Percentiles rank a stretch among this genome's conserved stretches.
These are phyloP conservation scores for Tinea semifulvella DNA, from an alignment of 2,888 invertebrate species.

Conservation along the genomic window DNA sequence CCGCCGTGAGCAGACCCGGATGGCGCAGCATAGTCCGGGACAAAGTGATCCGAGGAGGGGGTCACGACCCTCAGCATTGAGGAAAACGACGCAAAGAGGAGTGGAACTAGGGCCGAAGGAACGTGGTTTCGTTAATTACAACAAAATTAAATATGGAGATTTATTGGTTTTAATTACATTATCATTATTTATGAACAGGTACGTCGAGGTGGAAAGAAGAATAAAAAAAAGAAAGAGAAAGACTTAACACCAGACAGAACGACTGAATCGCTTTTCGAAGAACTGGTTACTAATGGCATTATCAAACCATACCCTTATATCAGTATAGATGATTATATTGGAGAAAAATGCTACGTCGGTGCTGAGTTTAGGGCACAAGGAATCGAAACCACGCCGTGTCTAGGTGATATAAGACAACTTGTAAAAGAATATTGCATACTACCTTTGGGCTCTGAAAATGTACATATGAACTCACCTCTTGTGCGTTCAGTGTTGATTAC, in stretches of 20 bases:
- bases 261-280: conserved; percentile 90
- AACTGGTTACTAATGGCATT: conserved; percentile 89
- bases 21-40: too few species aligned
- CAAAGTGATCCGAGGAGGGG: too few species aligned
- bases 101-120: too few species aligned
- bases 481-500: conserved; percentile 83
- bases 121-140: neutral
- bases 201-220: conserved; percentile 84
- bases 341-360: conserved; percentile 78
- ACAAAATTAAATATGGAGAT: neutral
- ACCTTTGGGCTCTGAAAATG: conserved; percentile 79
- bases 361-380: conserved; percentile 58
- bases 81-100: too few species aligned
- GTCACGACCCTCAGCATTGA: too few species aligned
- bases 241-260: conserved; percentile 93
- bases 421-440: conserved; percentile 89
- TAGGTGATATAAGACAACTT: conserved; percentile 87
- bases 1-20: too few species aligned
- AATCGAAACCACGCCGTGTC: conserved; percentile 57
- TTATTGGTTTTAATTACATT: neutral
- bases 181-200: conserved; percentile 40
- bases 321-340: conserved; percentile 76
- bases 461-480: conserved; percentile 76
- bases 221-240: conserved; percentile 93
- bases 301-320: conserved; percentile 80